phyloP scores from a whole-genome alignment of 2,113 vertebrate species.

The Mirounga angustirostris region DNA sequence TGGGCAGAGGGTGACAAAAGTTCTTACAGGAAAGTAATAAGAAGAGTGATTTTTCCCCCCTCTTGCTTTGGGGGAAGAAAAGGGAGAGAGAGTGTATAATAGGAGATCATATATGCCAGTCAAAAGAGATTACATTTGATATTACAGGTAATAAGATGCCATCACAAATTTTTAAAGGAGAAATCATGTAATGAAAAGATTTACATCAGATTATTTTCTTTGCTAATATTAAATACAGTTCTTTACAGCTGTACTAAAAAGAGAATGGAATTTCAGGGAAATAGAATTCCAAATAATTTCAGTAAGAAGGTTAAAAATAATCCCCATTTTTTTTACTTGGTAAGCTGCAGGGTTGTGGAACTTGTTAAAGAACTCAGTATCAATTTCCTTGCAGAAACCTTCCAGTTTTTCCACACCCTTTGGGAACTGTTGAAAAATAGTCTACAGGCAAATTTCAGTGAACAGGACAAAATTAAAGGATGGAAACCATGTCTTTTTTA shows the following conservation, averaged over 20 bases:
- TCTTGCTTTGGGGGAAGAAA: not conserved
- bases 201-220: slow-evolving; percentile 34
- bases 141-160: not conserved
- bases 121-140: slow-evolving; percentile 3
- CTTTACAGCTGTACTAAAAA: slow-evolving; percentile 66
- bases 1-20: not conserved
- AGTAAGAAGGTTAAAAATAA: slow-evolving; percentile 67
- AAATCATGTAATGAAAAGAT: slow-evolving; percentile 38
- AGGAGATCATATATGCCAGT: not conserved
- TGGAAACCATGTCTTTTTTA: slow-evolving; percentile 72
- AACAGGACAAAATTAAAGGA: slow-evolving; percentile 69
- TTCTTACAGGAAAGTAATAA: not conserved
- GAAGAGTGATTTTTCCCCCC: not conserved
- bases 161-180: slow-evolving; percentile 15
- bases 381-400: slow-evolving; percentile 67
- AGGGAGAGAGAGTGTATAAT: not conserved
- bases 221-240: slow-evolving; percentile 57
- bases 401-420: slow-evolving; percentile 59
- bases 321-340: not conserved
- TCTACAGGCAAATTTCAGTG: slow-evolving; percentile 61
- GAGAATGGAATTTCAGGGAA: slow-evolving; percentile 66
- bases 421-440: slow-evolving; percentile 65
- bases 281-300: slow-evolving; percentile 63
- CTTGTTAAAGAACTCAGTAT: slow-evolving; percentile 65
- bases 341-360: slow-evolving; percentile 53